Conservation (phyloP, 2,888 invertebrate species). For the Tiliacea citrago region DNA sequence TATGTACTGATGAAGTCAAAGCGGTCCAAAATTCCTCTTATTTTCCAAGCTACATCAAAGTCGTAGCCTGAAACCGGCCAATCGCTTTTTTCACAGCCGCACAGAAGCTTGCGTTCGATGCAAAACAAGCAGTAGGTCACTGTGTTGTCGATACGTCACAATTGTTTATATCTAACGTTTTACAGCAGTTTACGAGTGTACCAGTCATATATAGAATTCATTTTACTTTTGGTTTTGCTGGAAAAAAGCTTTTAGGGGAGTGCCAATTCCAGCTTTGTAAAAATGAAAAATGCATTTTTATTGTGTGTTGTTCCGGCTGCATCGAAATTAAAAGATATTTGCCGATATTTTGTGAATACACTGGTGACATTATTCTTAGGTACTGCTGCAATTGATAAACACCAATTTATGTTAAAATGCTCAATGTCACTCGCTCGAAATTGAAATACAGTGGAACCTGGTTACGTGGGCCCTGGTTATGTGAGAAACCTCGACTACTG, state of each 20-base stretch:
- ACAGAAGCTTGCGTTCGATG: conserved; percentile 1
- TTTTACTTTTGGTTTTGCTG: conserved; percentile 16
- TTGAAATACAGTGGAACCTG: too few species aligned
- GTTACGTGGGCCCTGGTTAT: too few species aligned
- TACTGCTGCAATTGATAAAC: not conserved
- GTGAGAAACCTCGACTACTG: too few species aligned
- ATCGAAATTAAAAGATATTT: not conserved
- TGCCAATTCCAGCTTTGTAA: conserved; percentile 2
- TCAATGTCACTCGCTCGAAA: too few species aligned
- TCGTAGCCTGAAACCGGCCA: not conserved
- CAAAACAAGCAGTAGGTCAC: conserved; percentile 45
- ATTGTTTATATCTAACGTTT: not conserved
- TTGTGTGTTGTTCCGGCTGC: not conserved
- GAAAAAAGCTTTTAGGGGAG: conserved; percentile 10
- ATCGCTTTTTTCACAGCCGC: conserved; percentile 21
- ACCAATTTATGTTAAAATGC: not conserved
- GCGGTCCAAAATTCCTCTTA: too few species aligned
- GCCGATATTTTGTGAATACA: not conserved
- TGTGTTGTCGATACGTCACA: conserved; percentile 30
- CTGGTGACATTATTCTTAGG: not conserved
- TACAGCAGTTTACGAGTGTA: not conserved
- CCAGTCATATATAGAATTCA: conserved; percentile 15
- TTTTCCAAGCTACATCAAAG: not conserved
- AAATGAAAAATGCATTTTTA: conserved; percentile 2
- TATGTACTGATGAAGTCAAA: too few species aligned